phyloP scores from a whole-genome alignment of 2,797 vertebrate species.

The Ispidina picta region DNA sequence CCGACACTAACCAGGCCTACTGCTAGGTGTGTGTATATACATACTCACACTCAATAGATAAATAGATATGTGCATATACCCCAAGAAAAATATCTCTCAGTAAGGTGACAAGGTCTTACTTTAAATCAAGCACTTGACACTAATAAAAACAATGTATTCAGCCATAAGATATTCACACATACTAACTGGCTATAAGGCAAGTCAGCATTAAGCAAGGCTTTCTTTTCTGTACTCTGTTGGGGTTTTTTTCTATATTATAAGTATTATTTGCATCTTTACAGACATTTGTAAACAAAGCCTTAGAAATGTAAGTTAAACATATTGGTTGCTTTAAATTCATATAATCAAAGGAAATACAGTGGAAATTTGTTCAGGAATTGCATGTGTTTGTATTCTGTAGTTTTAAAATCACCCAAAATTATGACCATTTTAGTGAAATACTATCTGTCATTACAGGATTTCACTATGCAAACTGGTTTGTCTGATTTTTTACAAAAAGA shows the following conservation, averaged over 20 bases:
- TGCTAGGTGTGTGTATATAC: constrained; percentile 63
- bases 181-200: neutral
- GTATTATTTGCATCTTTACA: neutral
- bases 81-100: constrained; percentile 43
- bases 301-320: neutral
- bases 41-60: constrained; percentile 61
- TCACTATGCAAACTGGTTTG: neutral
- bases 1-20: constrained; percentile 87
- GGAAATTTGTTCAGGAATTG: neutral
- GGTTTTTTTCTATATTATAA: neutral
- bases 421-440: neutral
- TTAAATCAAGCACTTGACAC: constrained; percentile 66
- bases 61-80: constrained; percentile 43
- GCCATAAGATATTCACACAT: neutral
- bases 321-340: neutral
- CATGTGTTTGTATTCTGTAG: neutral
- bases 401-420: neutral
- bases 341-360: neutral
- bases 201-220: neutral
- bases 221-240: neutral
- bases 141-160: constrained; percentile 55
- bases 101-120: constrained; percentile 36
- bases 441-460: neutral
- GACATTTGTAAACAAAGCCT: neutral
- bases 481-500: neutral